These are phyloP conservation scores for Acrobasis repandana DNA, from an alignment of 2,888 invertebrate species.

Conservation along the genomic window DNA sequence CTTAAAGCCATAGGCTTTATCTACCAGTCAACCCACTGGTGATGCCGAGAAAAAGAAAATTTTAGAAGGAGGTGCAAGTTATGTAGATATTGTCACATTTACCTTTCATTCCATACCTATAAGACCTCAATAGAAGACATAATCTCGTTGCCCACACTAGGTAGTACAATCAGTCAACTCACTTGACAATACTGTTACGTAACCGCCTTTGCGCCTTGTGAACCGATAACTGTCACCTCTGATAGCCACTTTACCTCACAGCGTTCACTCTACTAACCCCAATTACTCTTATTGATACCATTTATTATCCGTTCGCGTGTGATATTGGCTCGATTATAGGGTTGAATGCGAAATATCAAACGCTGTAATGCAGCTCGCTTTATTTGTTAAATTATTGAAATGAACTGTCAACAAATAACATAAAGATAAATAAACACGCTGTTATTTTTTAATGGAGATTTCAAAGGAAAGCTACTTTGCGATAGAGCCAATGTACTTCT, in stretches of 20 bases:
- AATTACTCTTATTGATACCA: conserved; percentile 11
- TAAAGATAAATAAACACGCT: not conserved
- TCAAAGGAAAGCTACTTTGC: too few relatives aligned
- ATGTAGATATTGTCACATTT: too few relatives aligned
- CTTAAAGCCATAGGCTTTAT: too few relatives aligned
- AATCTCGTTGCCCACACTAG: too few relatives aligned
- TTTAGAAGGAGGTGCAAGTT: too few relatives aligned
- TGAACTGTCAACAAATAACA: not conserved
- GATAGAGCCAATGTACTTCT: too few relatives aligned
- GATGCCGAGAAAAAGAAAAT: too few relatives aligned
- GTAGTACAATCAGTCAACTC: not conserved
- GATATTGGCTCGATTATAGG: not conserved
- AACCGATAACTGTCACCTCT: conserved; percentile 9
- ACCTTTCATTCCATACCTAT: too few relatives aligned
- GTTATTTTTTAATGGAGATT: not conserved
- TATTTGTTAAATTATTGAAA: not conserved
- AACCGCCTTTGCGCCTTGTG: not conserved
- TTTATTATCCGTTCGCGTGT: conserved; percentile 10
- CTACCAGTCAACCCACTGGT: too few relatives aligned
- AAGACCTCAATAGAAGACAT: too few relatives aligned
- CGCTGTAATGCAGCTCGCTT: not conserved
- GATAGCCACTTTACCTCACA: conserved; percentile 16
- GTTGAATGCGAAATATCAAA: not conserved
- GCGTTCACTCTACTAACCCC: conserved; percentile 11
- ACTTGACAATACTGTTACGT: conserved; percentile 5